Base-by-base conservation (phyloP, 1,140 invertebrate species). In the Meloidogyne floridensis region DNA sequence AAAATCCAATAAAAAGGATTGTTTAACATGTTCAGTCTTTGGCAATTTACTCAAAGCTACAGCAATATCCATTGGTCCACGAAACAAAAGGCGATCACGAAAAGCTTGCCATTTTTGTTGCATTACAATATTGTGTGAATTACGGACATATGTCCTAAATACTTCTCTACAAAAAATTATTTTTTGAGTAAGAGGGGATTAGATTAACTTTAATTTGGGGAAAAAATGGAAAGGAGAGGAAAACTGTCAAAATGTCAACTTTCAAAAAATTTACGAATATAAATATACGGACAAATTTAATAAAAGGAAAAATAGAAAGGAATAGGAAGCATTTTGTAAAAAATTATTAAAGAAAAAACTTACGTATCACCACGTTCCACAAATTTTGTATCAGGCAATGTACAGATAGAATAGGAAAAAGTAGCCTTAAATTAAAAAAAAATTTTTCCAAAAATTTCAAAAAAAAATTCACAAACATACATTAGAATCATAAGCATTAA, bases 1-100 rank as follows among this genome's bases (percentile, higher is more conserved):
- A 54, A 86, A 82, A 20, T 86, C 85, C 32, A 86, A 80, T n/a
- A 85, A 43, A 74, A 86, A 86, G 8, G 85, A 84, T n/a, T 82
- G 76, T 53, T 84, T 85, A 13, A 86, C 71, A 65, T 86, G 85
- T 43, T 83, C 71, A 20, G 85, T 86, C 20, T 53, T 43, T 7
- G 85, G 85, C 43, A 86, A 53, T 53, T 80, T 77, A 59, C 80
- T 75, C 42, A 86, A 75, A n/a, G 80, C 80, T 4, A 87, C 85
- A 11, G 84, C 85, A 42, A 86, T 80, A 56, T 86, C 84, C 85
- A 86, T 86, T 13, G 85, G 43, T 2, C 83, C 85, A 47, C 81
- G 80, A 76, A 83, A 87, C 11, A 85, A 13, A 43, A 86, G 71
- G 18, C 80, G 83, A 32, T 86, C 85, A 3, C 85, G 85, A 72